A percentile compares a stretch with the other conserved stretches of the same genome.
phyloP scores from a whole-genome alignment of 2,113 vertebrate genomes.

The Amphiprion ocellaris region DNA sequence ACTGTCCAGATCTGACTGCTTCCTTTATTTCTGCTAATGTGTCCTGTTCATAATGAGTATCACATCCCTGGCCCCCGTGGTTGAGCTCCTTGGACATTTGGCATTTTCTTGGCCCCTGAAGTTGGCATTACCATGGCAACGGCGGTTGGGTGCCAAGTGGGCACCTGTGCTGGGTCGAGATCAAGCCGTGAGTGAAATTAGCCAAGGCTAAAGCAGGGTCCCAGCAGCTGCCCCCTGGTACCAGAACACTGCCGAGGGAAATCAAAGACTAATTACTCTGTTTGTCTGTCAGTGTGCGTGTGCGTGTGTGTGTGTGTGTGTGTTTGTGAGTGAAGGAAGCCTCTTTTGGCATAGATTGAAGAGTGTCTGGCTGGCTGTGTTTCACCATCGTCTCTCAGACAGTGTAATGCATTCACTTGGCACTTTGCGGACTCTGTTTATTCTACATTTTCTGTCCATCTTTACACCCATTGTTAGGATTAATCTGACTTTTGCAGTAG shows the following conservation, averaged over 20 bases:
- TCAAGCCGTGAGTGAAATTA: conserved; percentile 81
- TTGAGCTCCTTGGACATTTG: conserved; percentile 61
- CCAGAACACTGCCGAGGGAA: conserved; percentile 71
- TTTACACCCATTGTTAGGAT: background rate
- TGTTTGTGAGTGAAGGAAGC: conserved; percentile 15
- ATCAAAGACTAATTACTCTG: conserved; percentile 76
- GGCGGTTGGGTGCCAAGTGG: conserved; percentile 63
- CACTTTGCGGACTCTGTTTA: too few relatives aligned
- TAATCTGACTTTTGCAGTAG: background rate
- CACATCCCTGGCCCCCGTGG: conserved; percentile 39
- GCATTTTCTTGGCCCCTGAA: conserved; percentile 64
- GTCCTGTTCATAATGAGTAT: conserved; percentile 24
- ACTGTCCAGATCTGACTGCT: conserved; percentile 9
- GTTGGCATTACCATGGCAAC: conserved; percentile 80
- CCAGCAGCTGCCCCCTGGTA: conserved; percentile 75
- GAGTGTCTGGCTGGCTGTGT: conserved; percentile 45
- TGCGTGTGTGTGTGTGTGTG: conserved; percentile 22
- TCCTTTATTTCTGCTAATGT: conserved; percentile 11
- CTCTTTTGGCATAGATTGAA: conserved; percentile 47
- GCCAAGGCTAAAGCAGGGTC: conserved; percentile 73
- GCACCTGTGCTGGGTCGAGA: conserved; percentile 78
- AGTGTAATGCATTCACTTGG: background rate
- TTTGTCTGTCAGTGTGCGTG: conserved; percentile 50
- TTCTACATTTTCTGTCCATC: conserved; percentile 2
- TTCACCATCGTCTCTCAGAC: conserved; percentile 21